Base-by-base conservation (phyloP, 2,888 invertebrate genomes). In the Tinea pellionella region DNA sequence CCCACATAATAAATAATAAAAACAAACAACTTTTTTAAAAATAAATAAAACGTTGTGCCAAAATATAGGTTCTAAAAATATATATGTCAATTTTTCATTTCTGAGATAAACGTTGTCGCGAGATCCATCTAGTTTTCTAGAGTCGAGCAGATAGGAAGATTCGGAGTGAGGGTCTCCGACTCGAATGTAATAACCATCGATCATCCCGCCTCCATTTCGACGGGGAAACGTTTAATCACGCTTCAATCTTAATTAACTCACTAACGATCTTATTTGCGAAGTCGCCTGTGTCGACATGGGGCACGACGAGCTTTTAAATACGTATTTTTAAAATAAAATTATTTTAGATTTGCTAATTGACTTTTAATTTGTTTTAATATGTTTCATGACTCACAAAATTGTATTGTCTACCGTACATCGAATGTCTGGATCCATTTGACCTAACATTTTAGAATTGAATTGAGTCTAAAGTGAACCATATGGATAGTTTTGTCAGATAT, bases 231-330 rank as follows among this genome's bases (percentile, higher is more conserved):
- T 75, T 80, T 81, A 80, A 82, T 82, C 79, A 79, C 73, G 66
- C 69, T 70, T 69, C 69, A 67, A 80, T 80, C 80, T 80, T 79
- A 82, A 82, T 82, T 80, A 82, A 79, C 71, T 74, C 68, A 69
- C 74, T 75, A 74, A 75, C 72, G 70, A 73, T 71, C 72, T 72
- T 68, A 76, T 75, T 78, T 75, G 70, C 69, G 62, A 70, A 69
- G 69, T 68, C 63, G 64, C 64, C 61, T 63, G 66, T 57, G 57
- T 57, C 32, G 57, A 57, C 57, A 57, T 32, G 32, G 9, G 30
- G 57, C 7, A n/a, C 51, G 15, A 41, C 51, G 51, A 16, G 18
- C 51, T 15, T 51, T 51, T 7, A 13, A 51, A 43, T n/a, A n/a
- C n/a, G n/a, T 24, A 24, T n/a, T 42, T 42, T 8, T 42, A 13